A percentile compares a stretch with the other conserved stretches of the same genome.
phyloP scores from a whole-genome alignment of 2,113 vertebrate species.

The Spea multiplicata region DNA sequence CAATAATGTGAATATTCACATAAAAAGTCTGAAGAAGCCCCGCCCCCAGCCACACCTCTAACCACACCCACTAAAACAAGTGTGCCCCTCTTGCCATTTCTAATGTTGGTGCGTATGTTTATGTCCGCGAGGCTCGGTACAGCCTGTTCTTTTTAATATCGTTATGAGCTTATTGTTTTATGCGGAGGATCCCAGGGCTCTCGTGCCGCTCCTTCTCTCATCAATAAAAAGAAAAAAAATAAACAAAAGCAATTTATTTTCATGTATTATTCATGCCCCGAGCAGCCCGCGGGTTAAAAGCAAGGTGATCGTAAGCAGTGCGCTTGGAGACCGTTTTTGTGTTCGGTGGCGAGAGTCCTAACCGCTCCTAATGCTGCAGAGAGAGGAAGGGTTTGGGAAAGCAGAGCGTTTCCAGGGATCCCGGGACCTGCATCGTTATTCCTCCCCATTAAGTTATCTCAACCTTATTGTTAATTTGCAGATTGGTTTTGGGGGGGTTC shows the following conservation, averaged over 20 bases:
- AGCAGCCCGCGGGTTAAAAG: slow-evolving; percentile 37
- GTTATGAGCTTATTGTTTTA: not conserved
- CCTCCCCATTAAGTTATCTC: too few species aligned
- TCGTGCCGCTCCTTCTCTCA: slow-evolving; percentile 6
- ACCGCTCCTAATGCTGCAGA: slow-evolving; percentile 8
- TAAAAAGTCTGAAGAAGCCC: not conserved
- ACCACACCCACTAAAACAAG: too few species aligned
- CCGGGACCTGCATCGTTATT: too few species aligned
- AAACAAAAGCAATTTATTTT: slow-evolving; percentile 26
- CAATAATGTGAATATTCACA: too few species aligned
- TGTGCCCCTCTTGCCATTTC: too few species aligned
- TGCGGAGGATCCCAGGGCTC: not conserved
- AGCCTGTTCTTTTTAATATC: not conserved
- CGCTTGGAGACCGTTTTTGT: slow-evolving; percentile 20
- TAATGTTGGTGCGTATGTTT: too few species aligned
- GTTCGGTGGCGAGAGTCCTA: slow-evolving; percentile 12
- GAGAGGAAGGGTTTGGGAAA: not conserved
- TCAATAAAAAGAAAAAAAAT: slow-evolving; percentile 32
- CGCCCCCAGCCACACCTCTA: too few species aligned
- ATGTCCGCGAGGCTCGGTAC: too few species aligned
- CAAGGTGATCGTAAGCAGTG: not conserved
- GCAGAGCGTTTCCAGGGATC: not conserved
- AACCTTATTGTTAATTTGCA: too few species aligned
- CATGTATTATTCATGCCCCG: slow-evolving; percentile 40
- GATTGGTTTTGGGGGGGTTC: too few species aligned